Conservation (phyloP, 2,113 vertebrate species). For the Ctenomys sociabilis region DNA sequence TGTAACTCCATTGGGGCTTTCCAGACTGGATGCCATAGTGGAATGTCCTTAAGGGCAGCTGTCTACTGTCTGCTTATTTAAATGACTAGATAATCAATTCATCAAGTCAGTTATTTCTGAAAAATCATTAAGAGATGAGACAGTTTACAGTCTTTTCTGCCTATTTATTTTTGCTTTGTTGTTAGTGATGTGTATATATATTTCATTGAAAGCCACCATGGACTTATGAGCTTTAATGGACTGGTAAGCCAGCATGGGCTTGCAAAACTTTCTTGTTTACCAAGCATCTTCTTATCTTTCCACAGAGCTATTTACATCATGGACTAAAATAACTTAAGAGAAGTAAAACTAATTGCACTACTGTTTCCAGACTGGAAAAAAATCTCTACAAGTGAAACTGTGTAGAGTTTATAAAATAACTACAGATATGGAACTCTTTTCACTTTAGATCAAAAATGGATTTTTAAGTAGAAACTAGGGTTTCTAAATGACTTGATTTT, state of each 20-base stretch:
- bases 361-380: slow-evolving; percentile 92
- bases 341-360: slow-evolving; percentile 97
- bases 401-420: slow-evolving; percentile 86
- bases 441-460: slow-evolving; percentile 90
- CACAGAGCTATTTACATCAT: slow-evolving; percentile 88
- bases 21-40: slow-evolving; percentile 87
- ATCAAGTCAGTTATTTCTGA: slow-evolving; percentile 85
- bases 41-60: slow-evolving; percentile 88
- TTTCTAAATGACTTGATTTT: slow-evolving; percentile 90
- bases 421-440: slow-evolving; percentile 87
- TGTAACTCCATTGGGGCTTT: slow-evolving; percentile 90
- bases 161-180: slow-evolving; percentile 90
- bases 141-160: slow-evolving; percentile 89
- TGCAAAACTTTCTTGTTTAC: slow-evolving; percentile 91
- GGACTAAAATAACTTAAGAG: slow-evolving; percentile 88
- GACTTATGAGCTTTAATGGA: slow-evolving; percentile 89
- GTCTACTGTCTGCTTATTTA: slow-evolving; percentile 85
- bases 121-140: slow-evolving; percentile 86
- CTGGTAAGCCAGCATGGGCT: slow-evolving; percentile 88
- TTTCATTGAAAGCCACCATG: slow-evolving; percentile 87
- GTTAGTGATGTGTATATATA: slow-evolving; percentile 79
- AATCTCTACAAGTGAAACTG: slow-evolving; percentile 88
- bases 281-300: slow-evolving; percentile 91
- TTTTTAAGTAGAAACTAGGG: slow-evolving; percentile 92
- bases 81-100: slow-evolving; percentile 86